phyloP scores from a whole-genome alignment of 2,113 vertebrate genomes.

The Glareola pratincola region DNA sequence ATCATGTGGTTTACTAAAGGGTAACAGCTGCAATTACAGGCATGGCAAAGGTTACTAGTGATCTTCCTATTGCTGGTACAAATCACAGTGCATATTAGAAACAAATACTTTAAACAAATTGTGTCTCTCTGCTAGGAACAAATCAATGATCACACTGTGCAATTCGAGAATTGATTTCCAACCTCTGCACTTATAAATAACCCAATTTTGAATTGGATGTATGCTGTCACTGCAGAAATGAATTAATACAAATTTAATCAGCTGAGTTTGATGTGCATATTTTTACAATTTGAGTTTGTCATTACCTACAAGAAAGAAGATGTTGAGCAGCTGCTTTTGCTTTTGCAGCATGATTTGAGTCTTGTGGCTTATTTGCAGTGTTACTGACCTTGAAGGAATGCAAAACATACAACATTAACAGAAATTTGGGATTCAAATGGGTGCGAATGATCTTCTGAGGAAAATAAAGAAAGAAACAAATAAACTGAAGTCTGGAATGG shows the following conservation, averaged over 20 bases:
- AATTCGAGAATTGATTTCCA: background rate
- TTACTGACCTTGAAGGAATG: constrained; percentile 21
- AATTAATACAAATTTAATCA: background rate
- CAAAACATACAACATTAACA: background rate
- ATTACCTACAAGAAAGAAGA: background rate
- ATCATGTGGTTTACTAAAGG: background rate
- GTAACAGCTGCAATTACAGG: background rate
- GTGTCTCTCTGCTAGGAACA: background rate
- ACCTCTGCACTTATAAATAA: background rate
- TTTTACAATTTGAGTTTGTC: background rate
- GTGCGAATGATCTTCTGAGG: background rate
- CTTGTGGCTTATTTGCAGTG: background rate
- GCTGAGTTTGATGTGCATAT: background rate
- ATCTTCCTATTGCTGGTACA: background rate
- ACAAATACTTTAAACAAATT: background rate
- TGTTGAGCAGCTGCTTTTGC: background rate
- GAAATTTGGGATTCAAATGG: background rate
- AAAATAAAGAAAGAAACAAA: background rate
- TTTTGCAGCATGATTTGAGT: background rate
- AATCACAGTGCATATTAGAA: background rate
- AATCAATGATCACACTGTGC: background rate
- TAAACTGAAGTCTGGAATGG: background rate
- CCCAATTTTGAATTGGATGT: background rate
- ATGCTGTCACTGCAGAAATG: background rate
- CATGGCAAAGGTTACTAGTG: background rate